Conservation (phyloP, 2,888 invertebrate genomes). For the Chrysodeixis includens region DNA sequence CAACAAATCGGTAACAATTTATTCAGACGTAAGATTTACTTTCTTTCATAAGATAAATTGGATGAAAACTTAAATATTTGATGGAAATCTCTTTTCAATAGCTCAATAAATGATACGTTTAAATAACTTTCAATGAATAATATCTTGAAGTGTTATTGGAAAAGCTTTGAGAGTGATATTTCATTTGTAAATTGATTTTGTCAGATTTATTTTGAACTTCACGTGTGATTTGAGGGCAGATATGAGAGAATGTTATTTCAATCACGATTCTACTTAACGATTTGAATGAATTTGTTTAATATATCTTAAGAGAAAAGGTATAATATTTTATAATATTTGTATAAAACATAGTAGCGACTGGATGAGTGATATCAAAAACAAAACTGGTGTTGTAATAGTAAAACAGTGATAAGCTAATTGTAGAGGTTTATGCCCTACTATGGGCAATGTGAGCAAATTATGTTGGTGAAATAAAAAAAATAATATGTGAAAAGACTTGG, state of each 20-base stretch:
- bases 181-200: neutral
- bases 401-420: too few relatives aligned
- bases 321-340: too few relatives aligned
- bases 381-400: too few relatives aligned
- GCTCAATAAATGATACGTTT: neutral
- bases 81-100: conserved; percentile 1
- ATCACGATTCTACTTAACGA: too few relatives aligned
- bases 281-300: too few relatives aligned
- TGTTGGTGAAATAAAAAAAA: too few relatives aligned
- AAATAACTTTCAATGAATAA: neutral
- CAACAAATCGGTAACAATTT: conserved; percentile 4
- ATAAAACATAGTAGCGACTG: too few relatives aligned
- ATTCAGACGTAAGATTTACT: conserved; percentile 9
- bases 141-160: neutral
- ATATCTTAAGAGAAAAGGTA: too few relatives aligned
- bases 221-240: neutral
- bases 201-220: neutral
- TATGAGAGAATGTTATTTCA: neutral
- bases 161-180: conserved; percentile 1
- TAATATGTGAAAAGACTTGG: too few relatives aligned
- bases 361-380: too few relatives aligned
- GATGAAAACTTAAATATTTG: conserved; percentile 6
- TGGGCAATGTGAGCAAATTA: too few relatives aligned
- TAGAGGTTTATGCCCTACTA: too few relatives aligned
- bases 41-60: conserved; percentile 1